Evolutionary conservation across 2,888 invertebrate genomes (phyloP).

Genomic region (Platypus cylindrus): DNA sequence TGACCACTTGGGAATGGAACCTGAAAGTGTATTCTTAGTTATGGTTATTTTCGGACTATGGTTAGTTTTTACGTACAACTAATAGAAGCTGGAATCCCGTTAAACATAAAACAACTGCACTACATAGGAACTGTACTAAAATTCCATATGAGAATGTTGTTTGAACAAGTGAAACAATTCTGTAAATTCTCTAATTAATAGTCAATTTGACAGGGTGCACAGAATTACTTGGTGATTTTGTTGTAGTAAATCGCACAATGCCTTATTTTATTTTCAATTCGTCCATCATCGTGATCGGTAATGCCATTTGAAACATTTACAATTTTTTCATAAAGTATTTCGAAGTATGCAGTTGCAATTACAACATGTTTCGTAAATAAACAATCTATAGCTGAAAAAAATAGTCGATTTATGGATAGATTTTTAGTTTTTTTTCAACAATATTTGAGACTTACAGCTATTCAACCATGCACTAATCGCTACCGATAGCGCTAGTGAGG

Average conservation of each 20-base stretch:
- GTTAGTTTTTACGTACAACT: slow-evolving; percentile 11
- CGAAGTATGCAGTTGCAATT: slow-evolving; percentile 14
- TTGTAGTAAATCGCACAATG: slow-evolving; percentile 15
- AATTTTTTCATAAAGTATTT: slow-evolving; percentile 15
- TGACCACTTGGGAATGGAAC: slow-evolving; percentile 15
- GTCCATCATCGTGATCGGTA: not conserved
- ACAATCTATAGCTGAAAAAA: slow-evolving; percentile 14
- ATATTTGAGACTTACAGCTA: slow-evolving; percentile 6
- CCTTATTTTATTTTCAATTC: slow-evolving; percentile 9
- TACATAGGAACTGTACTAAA: slow-evolving; percentile 18
- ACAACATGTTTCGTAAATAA: slow-evolving; percentile 15
- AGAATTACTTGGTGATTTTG: slow-evolving; percentile 9
- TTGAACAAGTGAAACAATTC: slow-evolving; percentile 12
- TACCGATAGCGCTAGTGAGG: slow-evolving; percentile 11
- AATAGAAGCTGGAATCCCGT: slow-evolving; percentile 19
- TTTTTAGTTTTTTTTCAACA: not conserved
- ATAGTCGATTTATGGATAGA: not conserved
- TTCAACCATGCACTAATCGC: slow-evolving; percentile 15
- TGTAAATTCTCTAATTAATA: slow-evolving; percentile 2
- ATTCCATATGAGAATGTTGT: slow-evolving; percentile 16
- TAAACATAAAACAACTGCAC: slow-evolving; percentile 17
- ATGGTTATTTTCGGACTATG: not conserved
- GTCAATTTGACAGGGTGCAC: not conserved
- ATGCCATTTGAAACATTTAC: slow-evolving; percentile 4
- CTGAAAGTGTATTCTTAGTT: slow-evolving; percentile 12